Percentiles rank a stretch among this genome's conserved stretches.
Evolutionary conservation across 2,888 invertebrate genomes (phyloP).

Genomic region (Cantharis lateralis): DNA sequence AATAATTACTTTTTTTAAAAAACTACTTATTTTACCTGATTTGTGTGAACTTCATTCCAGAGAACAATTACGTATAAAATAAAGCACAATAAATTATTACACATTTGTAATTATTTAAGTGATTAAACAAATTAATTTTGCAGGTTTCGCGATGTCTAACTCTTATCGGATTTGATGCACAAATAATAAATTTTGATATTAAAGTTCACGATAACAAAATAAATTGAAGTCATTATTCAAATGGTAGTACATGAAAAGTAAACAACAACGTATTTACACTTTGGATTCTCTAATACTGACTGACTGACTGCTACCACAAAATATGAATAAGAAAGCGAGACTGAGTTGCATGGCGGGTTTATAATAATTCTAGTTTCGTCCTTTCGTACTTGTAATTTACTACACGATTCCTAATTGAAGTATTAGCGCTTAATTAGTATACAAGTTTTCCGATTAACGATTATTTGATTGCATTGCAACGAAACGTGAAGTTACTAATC

Average conservation of each 20-base stretch:
- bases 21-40: slow-evolving; percentile 26
- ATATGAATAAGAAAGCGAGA: slow-evolving; percentile 26
- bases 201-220: not conserved
- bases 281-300: slow-evolving; percentile 27
- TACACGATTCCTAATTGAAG: not conserved
- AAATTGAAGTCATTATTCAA: not conserved
- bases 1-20: too few relatives aligned
- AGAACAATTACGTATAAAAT: slow-evolving; percentile 14
- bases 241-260: not conserved
- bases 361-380: not conserved
- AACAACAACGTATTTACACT: slow-evolving; percentile 25
- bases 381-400: not conserved
- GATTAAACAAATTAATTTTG: not conserved
- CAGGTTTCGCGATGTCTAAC: not conserved
- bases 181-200: not conserved
- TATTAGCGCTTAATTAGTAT: not conserved
- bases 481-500: not conserved
- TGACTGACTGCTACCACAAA: slow-evolving; percentile 11
- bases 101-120: not conserved
- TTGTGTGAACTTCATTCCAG: slow-evolving; percentile 10
- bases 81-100: slow-evolving; percentile 10
- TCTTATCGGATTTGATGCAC: not conserved
- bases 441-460: not conserved
- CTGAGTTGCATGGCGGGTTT: slow-evolving; percentile 19
- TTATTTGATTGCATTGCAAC: not conserved